Evolutionary conservation across 2,113 vertebrate species (phyloP), one percentile per base, ranked within the genome.

Genomic region (Cepphus grylle): DNA sequence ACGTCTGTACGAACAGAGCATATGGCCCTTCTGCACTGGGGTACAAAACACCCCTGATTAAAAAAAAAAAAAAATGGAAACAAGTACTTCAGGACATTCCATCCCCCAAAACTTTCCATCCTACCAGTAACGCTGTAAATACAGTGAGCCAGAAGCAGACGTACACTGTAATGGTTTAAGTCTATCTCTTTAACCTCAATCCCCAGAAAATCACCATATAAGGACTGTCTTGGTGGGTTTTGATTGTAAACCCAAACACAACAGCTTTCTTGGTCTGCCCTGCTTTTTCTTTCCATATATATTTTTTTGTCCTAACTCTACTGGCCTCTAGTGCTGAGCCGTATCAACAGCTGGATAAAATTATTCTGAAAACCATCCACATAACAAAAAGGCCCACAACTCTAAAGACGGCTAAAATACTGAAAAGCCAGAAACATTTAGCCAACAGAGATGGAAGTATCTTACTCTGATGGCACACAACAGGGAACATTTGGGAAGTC

Each of bases 1-100:
- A 55, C n/a, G 61, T 49, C 32, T 45, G 26, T 47, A 53, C 13
- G 45, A 63, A 50, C 27, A 62, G 36, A 40, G 30, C 18, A 58
- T 8, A 26, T 0, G 21, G 32, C 12, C 38, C n/a, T 45, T 61
- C 52, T 6, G 34, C 0, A 1, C 11, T 6, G 26, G 23, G 26
- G 30, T 2, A 59, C 29, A 61, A 77, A 93, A 76, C 23, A 47
- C 4, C 11, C 27, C 5, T 5, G 21, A 17, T 27, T 43, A 32
- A 47, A 56, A 61, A 69, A 69, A 73, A 26, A 7, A 40, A 40
- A 40, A 40, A 40, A 40, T 4, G 6, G 25, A 67, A 76, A 66
- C 27, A 40, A 49, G 42, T 9, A 47, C 45, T 86, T 80, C 34
- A 26, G 38, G 32, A 61, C 8, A 43, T 7, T 43, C 32, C 74